Percentiles rank a stretch among this genome's conserved stretches.
Conservation (phyloP, 2,113 vertebrate genomes). For the Chionomys nivalis region DNA sequence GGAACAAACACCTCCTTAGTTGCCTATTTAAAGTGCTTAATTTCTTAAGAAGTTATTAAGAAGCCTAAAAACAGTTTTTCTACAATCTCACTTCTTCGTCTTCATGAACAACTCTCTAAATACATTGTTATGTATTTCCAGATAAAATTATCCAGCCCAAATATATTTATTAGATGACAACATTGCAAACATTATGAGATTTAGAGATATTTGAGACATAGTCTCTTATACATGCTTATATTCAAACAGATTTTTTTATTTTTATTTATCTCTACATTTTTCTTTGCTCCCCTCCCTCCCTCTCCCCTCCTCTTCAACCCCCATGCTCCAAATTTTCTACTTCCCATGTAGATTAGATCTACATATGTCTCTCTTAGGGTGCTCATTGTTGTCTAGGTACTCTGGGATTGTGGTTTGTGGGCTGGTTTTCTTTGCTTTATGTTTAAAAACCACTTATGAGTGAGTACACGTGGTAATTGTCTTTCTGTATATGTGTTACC, state of each 20-base stretch:
- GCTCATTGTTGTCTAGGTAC: too few relatives aligned
- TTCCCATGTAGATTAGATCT: too few relatives aligned
- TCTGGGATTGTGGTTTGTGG: too few relatives aligned
- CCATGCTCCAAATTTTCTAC: too few relatives aligned
- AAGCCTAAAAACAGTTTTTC: neutral
- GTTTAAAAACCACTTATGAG: too few relatives aligned
- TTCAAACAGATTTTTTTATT: neutral
- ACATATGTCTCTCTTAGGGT: too few relatives aligned
- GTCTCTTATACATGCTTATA: neutral
- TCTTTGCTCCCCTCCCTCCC: too few relatives aligned
- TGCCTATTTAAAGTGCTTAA: neutral
- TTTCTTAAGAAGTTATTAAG: conserved; percentile 45
- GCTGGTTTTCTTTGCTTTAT: too few relatives aligned
- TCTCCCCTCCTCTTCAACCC: too few relatives aligned
- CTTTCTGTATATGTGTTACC: too few relatives aligned
- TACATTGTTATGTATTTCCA: conserved; percentile 57
- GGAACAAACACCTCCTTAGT: neutral
- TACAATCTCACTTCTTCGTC: neutral
- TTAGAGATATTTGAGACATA: neutral
- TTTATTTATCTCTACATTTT: too few relatives aligned
- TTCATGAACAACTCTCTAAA: conserved; percentile 40
- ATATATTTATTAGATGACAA: conserved; percentile 65
- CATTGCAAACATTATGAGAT: conserved; percentile 25
- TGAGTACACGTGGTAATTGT: too few relatives aligned
- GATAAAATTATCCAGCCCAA: neutral